Evolutionary conservation across 2,888 invertebrate genomes (phyloP).

Genomic region (Drosophila paranaensis): DNA sequence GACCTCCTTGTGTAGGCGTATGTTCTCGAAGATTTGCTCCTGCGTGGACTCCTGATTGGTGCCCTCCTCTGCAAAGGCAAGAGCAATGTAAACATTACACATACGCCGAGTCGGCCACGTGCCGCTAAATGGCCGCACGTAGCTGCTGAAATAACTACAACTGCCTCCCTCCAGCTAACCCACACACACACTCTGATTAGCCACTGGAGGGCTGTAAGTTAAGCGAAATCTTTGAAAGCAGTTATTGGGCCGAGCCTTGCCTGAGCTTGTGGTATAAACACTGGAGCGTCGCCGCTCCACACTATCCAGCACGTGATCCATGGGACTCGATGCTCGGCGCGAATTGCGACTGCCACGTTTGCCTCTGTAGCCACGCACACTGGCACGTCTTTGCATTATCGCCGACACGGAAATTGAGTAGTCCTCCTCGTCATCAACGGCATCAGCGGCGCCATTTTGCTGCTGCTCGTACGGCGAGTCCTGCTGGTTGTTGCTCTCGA

Average conservation of each 20-base stretch:
- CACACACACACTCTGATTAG: constrained; percentile 56
- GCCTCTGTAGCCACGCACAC: constrained; percentile 89
- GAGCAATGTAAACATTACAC: constrained; percentile 83
- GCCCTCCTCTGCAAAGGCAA: constrained; percentile 87
- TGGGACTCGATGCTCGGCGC: constrained; percentile 87
- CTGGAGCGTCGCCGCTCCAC: constrained; percentile 88
- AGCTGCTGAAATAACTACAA: constrained; percentile 59
- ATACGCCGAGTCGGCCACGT: constrained; percentile 60
- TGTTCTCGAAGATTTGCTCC: constrained; percentile 95
- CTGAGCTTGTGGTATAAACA: constrained; percentile 94
- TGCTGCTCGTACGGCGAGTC: constrained; percentile 28
- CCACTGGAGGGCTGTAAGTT: constrained; percentile 63
- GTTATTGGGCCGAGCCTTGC: constrained; percentile 87
- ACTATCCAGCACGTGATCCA: constrained; percentile 84
- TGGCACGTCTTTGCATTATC: constrained; percentile 92
- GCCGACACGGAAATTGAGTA: constrained; percentile 94
- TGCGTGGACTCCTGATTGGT: constrained; percentile 88
- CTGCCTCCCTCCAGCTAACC: constrained; percentile 21
- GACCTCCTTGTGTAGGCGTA: constrained; percentile 96
- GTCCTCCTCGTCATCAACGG: constrained; percentile 91
- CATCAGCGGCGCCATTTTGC: constrained; percentile 57
- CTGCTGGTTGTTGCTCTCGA: constrained; percentile 43
- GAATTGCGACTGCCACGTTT: constrained; percentile 85
- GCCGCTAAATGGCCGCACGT: constrained; percentile 63
- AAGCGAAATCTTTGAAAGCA: constrained; percentile 53